Percentiles rank a stretch among this genome's conserved stretches.
These are phyloP conservation scores for Riparia riparia DNA, from an alignment of 2,113 vertebrate genomes.

Conservation along the genomic window DNA sequence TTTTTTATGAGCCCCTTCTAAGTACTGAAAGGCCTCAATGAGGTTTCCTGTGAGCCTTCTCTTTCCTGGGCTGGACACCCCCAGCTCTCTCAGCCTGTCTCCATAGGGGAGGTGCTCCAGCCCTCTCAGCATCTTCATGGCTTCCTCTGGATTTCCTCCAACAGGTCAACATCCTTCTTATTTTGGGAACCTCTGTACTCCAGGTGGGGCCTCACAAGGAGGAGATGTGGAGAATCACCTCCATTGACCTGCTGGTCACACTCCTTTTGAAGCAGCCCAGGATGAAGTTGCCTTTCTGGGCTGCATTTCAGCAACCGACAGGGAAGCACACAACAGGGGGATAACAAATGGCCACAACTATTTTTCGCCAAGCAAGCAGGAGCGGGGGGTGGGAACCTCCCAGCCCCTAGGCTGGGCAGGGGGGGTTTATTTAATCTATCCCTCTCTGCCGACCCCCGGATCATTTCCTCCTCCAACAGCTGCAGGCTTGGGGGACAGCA, in stretches of 20 bases:
- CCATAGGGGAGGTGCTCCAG: neutral
- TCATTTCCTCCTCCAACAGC: conserved; percentile 35
- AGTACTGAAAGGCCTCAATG: neutral
- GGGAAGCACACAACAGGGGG: neutral
- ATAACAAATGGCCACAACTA: conserved; percentile 45
- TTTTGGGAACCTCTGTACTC: neutral
- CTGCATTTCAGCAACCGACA: rapidly evolving
- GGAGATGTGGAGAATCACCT: neutral
- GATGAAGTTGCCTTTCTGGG: neutral
- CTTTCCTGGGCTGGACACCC: neutral
- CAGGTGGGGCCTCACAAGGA: neutral
- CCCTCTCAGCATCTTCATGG: neutral
- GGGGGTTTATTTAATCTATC: conserved; percentile 4
- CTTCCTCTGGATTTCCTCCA: neutral
- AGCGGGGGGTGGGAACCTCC: neutral
- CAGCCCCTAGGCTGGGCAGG: neutral
- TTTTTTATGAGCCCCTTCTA: neutral
- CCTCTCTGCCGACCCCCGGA: neutral
- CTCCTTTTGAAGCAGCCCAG: neutral
- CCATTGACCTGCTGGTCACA: neutral
- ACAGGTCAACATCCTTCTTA: neutral
- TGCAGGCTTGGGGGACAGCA: neutral
- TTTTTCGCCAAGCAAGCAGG: neutral
- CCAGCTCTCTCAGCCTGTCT: neutral
- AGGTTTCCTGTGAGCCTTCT: neutral